Percentiles rank a stretch among this genome's conserved stretches.
Evolutionary conservation across 2,797 vertebrate species (phyloP).

Genomic region (Sphenopsis melanotis): DNA sequence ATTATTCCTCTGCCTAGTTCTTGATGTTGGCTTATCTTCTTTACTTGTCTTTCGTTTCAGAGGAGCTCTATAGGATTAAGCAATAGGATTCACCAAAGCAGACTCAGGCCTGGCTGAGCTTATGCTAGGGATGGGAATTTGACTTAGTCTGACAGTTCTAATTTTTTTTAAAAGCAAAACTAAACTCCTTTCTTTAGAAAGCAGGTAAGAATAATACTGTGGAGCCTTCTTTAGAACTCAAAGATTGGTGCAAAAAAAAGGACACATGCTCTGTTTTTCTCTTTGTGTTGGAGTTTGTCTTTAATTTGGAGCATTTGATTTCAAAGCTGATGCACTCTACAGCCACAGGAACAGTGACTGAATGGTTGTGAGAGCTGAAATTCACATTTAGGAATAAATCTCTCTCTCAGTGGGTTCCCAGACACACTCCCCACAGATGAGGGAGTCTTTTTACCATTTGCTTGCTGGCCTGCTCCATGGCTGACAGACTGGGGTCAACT

Average conservation of each 20-base stretch:
- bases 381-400: constrained; percentile 48
- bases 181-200: background rate
- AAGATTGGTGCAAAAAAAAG: background rate
- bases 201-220: background rate
- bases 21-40: background rate
- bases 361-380: background rate
- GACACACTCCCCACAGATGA: constrained; percentile 20
- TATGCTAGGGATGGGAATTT: background rate
- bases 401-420: background rate
- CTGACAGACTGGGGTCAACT: constrained; percentile 81
- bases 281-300: background rate
- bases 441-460: constrained; percentile 40
- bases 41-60: background rate
- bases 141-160: background rate
- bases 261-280: background rate
- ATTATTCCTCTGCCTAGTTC: background rate
- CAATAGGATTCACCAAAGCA: background rate
- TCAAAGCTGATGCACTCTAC: background rate
- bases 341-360: background rate
- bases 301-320: constrained; percentile 4
- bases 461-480: constrained; percentile 5
- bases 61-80: background rate
- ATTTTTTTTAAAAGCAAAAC: background rate
- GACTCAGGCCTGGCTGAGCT: background rate
- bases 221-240: background rate